Base-by-base conservation (phyloP, 2,888 invertebrate species). In the Anthophora plumipes region DNA sequence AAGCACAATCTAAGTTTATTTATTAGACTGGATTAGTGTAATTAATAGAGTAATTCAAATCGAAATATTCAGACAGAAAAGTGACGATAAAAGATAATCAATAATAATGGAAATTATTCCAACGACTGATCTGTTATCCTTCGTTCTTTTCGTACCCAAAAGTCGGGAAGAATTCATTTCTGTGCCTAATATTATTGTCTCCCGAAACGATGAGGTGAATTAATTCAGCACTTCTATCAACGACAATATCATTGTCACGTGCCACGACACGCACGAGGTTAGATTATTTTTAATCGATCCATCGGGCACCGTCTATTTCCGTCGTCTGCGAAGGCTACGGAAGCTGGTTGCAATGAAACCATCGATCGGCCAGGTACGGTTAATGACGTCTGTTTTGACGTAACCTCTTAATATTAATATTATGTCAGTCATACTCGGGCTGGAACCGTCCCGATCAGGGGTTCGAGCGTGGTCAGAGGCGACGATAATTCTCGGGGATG, bases 401-500 rank as follows among this genome's bases (percentile, higher is more conserved):
- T 88, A 88, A 84, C 74, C 68, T 72, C 63, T 88, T 88, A 88
- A 86, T 88, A 87, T 87, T 88, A 87, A 88, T 86, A 88, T 86
- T 88, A 83, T 85, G 88, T 86, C 88, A 82, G 85, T 86, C 77
- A 82, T 87, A 88, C 76, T 50, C 68, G 76, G 31, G 55, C 31
- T 63, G 68, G 54, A 54, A 17, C 17, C 17, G 43, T 11, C 46
- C 3, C 70, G 70, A 77, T 64, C 46, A 31, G 64, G 59, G 57
- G 64, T 84, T 81, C 74, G 86, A 83, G 31, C 79, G 60, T 85
- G 88, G 88, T 85, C 88, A 82, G 84, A 88, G 88, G 85, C 87
- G 85, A 89, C 89, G 79, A 91, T 92, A 92, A 91, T 89, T 91
- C 90, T 92, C 88, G 78, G 77, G 85, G 80, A 85, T 88, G 88